Evolutionary conservation across 2,113 vertebrate species (phyloP).

Genomic region (Narcine bancroftii): DNA sequence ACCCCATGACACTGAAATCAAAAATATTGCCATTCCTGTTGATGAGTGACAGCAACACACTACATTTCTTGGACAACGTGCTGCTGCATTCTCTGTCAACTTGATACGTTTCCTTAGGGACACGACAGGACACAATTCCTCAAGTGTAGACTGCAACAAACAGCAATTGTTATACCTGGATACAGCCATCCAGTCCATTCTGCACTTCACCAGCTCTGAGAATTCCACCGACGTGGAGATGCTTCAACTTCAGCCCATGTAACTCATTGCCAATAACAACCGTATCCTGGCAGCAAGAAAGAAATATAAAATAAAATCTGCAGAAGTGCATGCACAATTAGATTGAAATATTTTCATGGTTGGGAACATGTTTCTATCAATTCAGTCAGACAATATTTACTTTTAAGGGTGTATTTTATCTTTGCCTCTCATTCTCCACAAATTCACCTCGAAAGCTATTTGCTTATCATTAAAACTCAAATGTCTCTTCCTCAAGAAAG

Average conservation of each 20-base stretch:
- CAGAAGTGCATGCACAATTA: background rate
- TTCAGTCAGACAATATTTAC: background rate
- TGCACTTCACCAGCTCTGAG: constrained; percentile 74
- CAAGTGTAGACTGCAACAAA: background rate
- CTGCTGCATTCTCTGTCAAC: background rate
- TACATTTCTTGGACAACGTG: background rate
- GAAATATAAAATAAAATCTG: background rate
- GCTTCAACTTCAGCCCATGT: constrained; percentile 89
- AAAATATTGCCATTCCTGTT: background rate
- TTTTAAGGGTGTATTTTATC: background rate
- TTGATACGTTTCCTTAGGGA: background rate
- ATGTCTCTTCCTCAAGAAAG: background rate
- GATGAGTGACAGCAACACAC: background rate
- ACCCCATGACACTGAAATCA: background rate
- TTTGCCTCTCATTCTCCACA: background rate
- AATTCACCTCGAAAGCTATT: background rate
- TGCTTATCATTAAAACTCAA: background rate
- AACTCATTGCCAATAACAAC: constrained; percentile 85
- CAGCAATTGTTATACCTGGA: constrained; percentile 67
- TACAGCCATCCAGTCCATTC: constrained; percentile 83
- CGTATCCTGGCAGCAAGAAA: constrained; percentile 64
- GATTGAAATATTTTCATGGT: background rate
- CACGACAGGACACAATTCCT: background rate
- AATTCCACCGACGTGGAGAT: constrained; percentile 84
- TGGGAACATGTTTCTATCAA: background rate